phyloP scores from a whole-genome alignment of 2,113 vertebrate genomes.

The Oncorhynchus mykiss region DNA sequence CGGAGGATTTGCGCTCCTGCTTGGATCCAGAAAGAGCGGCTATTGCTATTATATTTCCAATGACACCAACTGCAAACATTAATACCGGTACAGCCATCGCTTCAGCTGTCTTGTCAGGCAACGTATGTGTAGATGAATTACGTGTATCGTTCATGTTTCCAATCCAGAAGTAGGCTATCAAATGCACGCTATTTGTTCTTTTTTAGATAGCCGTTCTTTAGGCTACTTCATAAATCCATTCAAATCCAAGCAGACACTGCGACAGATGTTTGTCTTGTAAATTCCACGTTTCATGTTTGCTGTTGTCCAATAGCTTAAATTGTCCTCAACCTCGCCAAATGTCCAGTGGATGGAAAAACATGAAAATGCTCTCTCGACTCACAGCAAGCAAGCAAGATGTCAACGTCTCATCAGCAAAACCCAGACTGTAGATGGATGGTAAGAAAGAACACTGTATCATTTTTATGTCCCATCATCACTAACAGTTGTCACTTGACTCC shows the following conservation, averaged over 20 bases:
- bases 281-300: neutral
- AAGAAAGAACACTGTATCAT: too few species aligned
- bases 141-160: slow-evolving; percentile 24
- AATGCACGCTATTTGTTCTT: neutral
- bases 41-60: slow-evolving; percentile 92
- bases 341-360: too few species aligned
- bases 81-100: slow-evolving; percentile 77
- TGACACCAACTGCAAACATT: slow-evolving; percentile 94
- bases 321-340: neutral
- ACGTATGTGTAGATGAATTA: neutral
- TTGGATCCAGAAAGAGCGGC: slow-evolving; percentile 88
- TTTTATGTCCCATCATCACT: too few species aligned
- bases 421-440: too few species aligned
- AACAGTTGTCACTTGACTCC: too few species aligned
- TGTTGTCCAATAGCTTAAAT: neutral
- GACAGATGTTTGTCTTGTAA: neutral
- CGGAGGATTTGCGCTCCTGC: slow-evolving; percentile 88
- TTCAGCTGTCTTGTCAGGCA: neutral
- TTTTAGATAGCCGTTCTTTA: neutral
- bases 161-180: neutral
- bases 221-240: neutral
- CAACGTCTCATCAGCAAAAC: too few species aligned
- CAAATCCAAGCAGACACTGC: neutral
- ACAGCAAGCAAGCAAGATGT: too few species aligned
- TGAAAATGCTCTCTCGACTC: too few species aligned